These are phyloP conservation scores for Microplitis mediator DNA, from an alignment of 1,140 invertebrate genomes.

Conservation along the genomic window DNA sequence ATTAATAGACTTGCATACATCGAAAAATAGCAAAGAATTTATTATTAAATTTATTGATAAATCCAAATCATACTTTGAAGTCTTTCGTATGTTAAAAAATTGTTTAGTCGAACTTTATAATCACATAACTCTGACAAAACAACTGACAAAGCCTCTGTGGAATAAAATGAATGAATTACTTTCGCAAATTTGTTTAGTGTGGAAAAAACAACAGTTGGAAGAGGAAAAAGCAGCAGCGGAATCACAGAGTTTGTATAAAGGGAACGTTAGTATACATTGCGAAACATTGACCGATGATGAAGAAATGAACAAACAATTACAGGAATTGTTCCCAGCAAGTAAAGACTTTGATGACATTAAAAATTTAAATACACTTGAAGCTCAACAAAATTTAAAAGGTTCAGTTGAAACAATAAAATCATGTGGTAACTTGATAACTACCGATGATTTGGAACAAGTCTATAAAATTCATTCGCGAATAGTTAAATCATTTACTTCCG, in stretches of 20 bases:
- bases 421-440: conserved; percentile 56
- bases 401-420: not conserved
- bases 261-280: conserved; percentile 65
- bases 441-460: conserved; percentile 67
- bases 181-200: conserved; percentile 69
- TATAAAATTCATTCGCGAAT: conserved; percentile 68
- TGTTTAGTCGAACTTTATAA: conserved; percentile 71
- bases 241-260: conserved; percentile 82
- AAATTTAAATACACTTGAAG: not conserved
- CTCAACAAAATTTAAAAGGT: not conserved
- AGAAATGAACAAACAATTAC: conserved; percentile 72
- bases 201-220: conserved; percentile 77
- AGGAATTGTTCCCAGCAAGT: conserved; percentile 78
- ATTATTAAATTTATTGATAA: conserved; percentile 31
- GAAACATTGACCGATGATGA: conserved; percentile 77
- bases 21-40: conserved; percentile 37
- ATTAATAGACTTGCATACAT: conserved; percentile 57
- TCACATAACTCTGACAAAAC: conserved; percentile 58
- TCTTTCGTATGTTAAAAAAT: conserved; percentile 68
- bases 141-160: conserved; percentile 61
- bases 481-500: conserved; percentile 62
- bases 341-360: conserved; percentile 65
- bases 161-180: conserved; percentile 65
- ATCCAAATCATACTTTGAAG: conserved; percentile 37
- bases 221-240: conserved; percentile 72